A percentile compares a stretch with the other conserved stretches of the same genome.
Conservation (phyloP, 1,140 invertebrate species). For the Augochlora pura region DNA sequence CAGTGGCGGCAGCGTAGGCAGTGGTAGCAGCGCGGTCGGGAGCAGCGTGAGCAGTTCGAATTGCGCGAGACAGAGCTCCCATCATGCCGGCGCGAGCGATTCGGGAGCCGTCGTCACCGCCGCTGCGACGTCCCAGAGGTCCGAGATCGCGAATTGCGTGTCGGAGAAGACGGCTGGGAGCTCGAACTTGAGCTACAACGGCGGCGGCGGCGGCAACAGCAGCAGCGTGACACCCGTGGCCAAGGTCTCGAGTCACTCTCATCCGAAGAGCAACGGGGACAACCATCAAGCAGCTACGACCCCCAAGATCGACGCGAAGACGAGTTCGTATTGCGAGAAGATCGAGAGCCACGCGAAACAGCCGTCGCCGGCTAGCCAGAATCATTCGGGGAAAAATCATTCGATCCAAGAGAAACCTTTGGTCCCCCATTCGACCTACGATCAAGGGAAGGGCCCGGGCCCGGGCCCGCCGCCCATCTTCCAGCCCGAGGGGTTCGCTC, state of each 20-base stretch:
- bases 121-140: background rate
- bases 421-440: conserved; percentile 37
- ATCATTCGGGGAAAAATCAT: conserved; percentile 44
- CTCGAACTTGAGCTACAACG: conserved; percentile 44
- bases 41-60: conserved; percentile 34
- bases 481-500: conserved; percentile 31
- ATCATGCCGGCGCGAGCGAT: conserved; percentile 21
- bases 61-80: conserved; percentile 43
- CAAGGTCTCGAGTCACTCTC: conserved; percentile 48
- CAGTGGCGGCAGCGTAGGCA: conserved; percentile 23
- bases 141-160: conserved; percentile 40
- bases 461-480: conserved; percentile 24
- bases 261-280: conserved; percentile 46
- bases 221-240: conserved; percentile 41
- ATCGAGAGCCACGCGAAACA: conserved; percentile 44
- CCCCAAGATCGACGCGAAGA: conserved; percentile 47
- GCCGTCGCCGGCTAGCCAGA: conserved; percentile 31
- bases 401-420: conserved; percentile 45
- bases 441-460: conserved; percentile 42
- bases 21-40: background rate
- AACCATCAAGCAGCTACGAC: background rate
- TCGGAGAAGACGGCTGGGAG: conserved; percentile 44
- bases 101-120: background rate
- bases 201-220: conserved; percentile 5
- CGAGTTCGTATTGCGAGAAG: conserved; percentile 56